A percentile compares a stretch with the other conserved stretches of the same genome.
These are phyloP conservation scores for Chloropsis cyanopogon DNA, from an alignment of 2,113 vertebrate species.

Conservation along the genomic window DNA sequence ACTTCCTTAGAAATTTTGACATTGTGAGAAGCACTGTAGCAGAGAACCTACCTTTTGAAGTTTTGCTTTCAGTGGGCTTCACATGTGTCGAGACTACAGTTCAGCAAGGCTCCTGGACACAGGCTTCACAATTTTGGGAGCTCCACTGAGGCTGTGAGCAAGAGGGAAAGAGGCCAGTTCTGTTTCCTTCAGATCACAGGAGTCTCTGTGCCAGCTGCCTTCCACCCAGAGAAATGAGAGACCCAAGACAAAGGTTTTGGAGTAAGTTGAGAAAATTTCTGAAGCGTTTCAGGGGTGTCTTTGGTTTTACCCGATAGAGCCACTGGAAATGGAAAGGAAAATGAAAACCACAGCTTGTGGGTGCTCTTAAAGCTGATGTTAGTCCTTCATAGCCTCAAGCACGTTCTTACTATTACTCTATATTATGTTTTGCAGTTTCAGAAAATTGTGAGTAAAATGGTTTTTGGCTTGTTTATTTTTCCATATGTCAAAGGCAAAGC, in stretches of 20 bases:
- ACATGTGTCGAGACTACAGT: no score
- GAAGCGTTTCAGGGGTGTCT: not conserved
- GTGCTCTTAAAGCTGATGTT: not conserved
- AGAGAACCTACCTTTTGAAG: not conserved
- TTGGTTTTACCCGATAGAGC: not conserved
- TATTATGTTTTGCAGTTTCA: not conserved
- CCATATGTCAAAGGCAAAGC: not conserved
- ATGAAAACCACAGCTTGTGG: not conserved
- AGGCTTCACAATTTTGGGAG: not conserved
- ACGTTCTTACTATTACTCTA: not conserved
- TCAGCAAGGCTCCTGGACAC: not conserved
- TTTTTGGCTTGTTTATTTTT: slow-evolving; percentile 7
- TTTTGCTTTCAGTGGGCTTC: not conserved
- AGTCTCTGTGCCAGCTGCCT: not conserved
- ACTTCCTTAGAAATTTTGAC: not conserved
- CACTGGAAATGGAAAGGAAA: not conserved
- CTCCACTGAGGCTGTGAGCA: not conserved
- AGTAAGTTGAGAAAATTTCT: not conserved
- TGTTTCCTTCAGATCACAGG: not conserved
- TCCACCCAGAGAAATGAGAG: not conserved
- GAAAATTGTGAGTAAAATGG: not conserved
- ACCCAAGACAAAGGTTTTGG: not conserved
- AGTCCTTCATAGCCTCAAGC: not conserved
- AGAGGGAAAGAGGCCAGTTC: not conserved
- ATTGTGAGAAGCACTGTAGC: not conserved